A percentile compares a stretch with the other conserved stretches of the same genome.
Conservation (phyloP, 2,113 vertebrate genomes). For the Poecile atricapillus region DNA sequence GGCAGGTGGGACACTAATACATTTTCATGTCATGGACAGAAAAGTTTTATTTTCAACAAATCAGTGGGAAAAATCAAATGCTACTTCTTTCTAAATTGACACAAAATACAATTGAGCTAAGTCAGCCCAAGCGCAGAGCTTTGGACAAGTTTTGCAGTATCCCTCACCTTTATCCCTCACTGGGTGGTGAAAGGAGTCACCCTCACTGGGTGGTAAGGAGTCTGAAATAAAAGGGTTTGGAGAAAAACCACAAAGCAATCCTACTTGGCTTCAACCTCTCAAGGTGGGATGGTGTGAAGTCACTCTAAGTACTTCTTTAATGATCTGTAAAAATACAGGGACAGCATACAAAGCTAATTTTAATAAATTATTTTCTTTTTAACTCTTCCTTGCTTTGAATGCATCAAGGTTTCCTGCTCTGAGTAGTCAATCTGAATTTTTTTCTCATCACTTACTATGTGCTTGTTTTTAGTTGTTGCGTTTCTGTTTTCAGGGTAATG, state of each 20-base stretch:
- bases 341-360: neutral
- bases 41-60: neutral
- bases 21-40: neutral
- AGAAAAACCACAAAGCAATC: neutral
- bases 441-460: neutral
- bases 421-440: neutral
- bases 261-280: neutral
- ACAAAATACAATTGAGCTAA: neutral
- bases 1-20: neutral
- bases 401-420: neutral
- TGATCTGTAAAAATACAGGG: neutral
- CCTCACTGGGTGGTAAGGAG: no score
- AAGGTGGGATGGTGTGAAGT: neutral
- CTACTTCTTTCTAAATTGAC: neutral
- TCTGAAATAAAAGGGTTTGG: neutral
- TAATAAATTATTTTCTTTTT: neutral
- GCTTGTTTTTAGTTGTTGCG: neutral
- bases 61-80: neutral
- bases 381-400: neutral
- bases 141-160: neutral
- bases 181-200: neutral
- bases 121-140: fast-evolving
- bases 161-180: neutral
- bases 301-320: neutral
- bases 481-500: neutral